Percentiles rank a stretch among this genome's conserved stretches.
phyloP scores from a whole-genome alignment of 2,113 vertebrate species.

The Anarrhichthys ocellatus region DNA sequence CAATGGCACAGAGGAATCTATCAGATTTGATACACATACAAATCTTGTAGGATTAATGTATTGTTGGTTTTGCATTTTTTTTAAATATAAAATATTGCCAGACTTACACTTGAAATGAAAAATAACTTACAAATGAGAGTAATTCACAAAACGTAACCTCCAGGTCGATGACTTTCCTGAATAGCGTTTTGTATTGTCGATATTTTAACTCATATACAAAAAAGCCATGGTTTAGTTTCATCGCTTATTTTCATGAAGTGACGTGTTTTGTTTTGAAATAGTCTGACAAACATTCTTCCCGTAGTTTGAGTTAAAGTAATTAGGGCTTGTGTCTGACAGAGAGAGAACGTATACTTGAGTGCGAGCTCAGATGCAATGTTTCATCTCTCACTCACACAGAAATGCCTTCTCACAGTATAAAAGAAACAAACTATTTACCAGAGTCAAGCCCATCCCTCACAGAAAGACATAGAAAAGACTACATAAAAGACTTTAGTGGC shows the following conservation, averaged over 20 bases:
- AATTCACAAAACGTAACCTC: neutral
- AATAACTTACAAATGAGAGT: neutral
- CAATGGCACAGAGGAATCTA: too few species aligned
- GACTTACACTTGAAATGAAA: neutral
- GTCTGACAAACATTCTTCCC: conserved; percentile 8
- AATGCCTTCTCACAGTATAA: conserved; percentile 49
- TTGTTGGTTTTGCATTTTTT: neutral
- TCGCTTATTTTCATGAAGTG: neutral
- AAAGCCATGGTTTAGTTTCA: neutral
- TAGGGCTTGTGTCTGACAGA: neutral
- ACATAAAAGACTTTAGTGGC: conserved; percentile 73
- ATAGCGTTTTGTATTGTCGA: neutral
- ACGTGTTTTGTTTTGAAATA: conserved; percentile 3
- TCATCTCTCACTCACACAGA: conserved; percentile 14
- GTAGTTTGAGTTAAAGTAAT: conserved; percentile 12
- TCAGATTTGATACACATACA: too few species aligned
- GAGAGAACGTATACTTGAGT: neutral
- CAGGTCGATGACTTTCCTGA: neutral
- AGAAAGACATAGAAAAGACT: conserved; percentile 56
- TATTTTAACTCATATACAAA: neutral
- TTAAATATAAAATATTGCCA: neutral
- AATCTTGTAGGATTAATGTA: neutral
- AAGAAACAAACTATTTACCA: conserved; percentile 46
- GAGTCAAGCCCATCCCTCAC: conserved; percentile 19
- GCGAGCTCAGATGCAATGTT: conserved; percentile 11